phyloP scores from a whole-genome alignment of 2,797 vertebrate genomes.

The Pseudotriccus pelzelni region DNA sequence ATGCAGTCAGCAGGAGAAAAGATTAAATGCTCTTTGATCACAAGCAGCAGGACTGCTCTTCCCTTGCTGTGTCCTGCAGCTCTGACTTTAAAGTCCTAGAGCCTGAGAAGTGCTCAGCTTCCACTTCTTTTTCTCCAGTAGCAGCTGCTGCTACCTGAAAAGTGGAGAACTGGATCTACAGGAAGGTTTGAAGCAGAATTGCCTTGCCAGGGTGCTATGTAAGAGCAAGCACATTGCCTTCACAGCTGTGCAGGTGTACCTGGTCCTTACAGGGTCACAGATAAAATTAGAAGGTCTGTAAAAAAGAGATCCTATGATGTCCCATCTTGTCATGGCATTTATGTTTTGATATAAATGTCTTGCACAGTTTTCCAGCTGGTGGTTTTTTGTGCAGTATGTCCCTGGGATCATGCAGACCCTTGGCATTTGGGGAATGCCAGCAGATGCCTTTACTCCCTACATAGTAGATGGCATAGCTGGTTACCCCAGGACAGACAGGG shows the following conservation, averaged over 20 bases:
- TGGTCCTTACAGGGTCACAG: background rate
- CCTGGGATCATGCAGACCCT: background rate
- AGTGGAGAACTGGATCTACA: background rate
- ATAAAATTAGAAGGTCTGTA: background rate
- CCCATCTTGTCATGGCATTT: background rate
- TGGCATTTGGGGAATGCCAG: background rate
- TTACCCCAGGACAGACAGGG: background rate
- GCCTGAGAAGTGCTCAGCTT: background rate
- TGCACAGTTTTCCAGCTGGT: background rate
- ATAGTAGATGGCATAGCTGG: background rate
- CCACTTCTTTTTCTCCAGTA: background rate
- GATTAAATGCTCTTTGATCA: conserved; percentile 51
- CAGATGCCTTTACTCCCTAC: background rate
- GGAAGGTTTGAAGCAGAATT: background rate
- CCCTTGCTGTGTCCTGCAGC: background rate
- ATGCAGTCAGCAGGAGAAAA: conserved; percentile 34
- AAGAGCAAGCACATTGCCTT: too few relatives aligned
- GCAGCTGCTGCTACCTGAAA: background rate
- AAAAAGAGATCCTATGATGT: background rate
- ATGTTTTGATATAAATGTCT: background rate
- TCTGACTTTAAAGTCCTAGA: background rate
- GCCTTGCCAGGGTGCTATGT: background rate
- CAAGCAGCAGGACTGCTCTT: conserved; percentile 19
- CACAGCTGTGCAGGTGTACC: background rate
- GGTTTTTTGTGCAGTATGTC: background rate